Evolutionary conservation across 2,113 vertebrate species (phyloP), one percentile per base, ranked within the genome.

Genomic region (Aspiorhynchus laticeps): DNA sequence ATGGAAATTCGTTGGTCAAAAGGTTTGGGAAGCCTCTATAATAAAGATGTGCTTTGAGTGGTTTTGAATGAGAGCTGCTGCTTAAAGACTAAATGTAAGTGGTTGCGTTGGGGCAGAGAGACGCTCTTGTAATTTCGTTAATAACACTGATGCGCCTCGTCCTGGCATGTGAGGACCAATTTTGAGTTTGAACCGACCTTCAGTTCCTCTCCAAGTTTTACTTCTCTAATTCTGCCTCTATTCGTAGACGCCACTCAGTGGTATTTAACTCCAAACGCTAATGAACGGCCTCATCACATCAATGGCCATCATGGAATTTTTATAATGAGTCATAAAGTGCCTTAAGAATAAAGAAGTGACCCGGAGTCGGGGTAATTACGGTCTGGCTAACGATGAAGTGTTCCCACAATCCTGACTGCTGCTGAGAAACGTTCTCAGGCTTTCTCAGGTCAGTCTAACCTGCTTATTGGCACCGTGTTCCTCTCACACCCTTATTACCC

Each of bases 361-460:
- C 63, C 79, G 67, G 56, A 90, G 87, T 88, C 90, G 73, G 82
- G 75, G 76, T 89, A 88, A 91, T 93, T 90, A 90, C 51, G 67
- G 73, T 48, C 61, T 74, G 86, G 65, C 85, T 95, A 91, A 93
- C 91, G 91, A 81, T 86, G 56, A 38, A 88, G 88, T 91, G 88
- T 7, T 79, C 73, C 87, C 80, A 91, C 91, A 90, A 88, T 92
- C 91, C 89, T 85, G 89, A 86, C 36, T 86, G 31, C 51, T 87
- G 76, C 65, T 36, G 85, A 82, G 90, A 88, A 85, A 38, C 86
- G 85, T 90, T 88, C 69, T 81, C 56, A 86, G 90, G 93, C 91
- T 93, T 90, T 88, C 88, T 92, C 92, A 91, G 93, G 92, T 92
- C 92, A 92, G 87, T 53, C 0, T 93, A 93, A 94, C 92, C 94